Base-by-base conservation (phyloP, 2,797 vertebrate genomes). In the Lepilemur septentrionalis region DNA sequence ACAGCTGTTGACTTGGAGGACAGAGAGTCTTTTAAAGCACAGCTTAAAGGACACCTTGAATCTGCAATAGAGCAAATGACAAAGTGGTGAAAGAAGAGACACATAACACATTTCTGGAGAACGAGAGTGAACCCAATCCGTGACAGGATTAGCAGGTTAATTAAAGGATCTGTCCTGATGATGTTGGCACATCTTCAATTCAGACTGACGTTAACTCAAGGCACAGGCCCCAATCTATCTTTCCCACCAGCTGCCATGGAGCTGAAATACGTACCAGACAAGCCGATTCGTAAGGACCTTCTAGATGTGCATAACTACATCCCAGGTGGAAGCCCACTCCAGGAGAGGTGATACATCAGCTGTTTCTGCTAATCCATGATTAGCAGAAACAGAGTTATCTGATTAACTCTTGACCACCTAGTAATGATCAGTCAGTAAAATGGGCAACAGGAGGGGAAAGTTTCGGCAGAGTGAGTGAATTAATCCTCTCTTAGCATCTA, bases 131-230 rank as follows among this genome's bases (percentile, higher is more conserved):
- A 97, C 95, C 93, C 79, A 78, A 87, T 94, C 94, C 80, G 70
- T 94, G 97, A 81, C 96, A 96, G 91, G 94, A 97, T 96, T 97
- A 98, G 80, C 94, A 97, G 96, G 96, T 97, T 98, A 98, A 98
- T 98, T 97, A 97, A 97, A 97, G 96, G 96, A 96, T 73, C 93
- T 93, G 93, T 94, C 83, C 97, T 97, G 96, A 97, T 85, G 96
- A 96, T 63, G 93, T 87, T 96, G 96, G 97, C 97, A 92, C 94
- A 87, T 97, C 97, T 97, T 97, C 96, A 97, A 92, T 94, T 97
- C 97, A 89, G 38, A 96, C 91, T 92, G 97, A 97, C 86, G 90
- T 97, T 95, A 96, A 96, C 96, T 98, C 89, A 67, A 96, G 91
- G 90, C 91, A 94, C 67, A 89, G 90, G 76, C 70, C 83, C 94